Evolutionary conservation across 2,797 vertebrate genomes (phyloP).

Genomic region (Urocyon cinereoargenteus): DNA sequence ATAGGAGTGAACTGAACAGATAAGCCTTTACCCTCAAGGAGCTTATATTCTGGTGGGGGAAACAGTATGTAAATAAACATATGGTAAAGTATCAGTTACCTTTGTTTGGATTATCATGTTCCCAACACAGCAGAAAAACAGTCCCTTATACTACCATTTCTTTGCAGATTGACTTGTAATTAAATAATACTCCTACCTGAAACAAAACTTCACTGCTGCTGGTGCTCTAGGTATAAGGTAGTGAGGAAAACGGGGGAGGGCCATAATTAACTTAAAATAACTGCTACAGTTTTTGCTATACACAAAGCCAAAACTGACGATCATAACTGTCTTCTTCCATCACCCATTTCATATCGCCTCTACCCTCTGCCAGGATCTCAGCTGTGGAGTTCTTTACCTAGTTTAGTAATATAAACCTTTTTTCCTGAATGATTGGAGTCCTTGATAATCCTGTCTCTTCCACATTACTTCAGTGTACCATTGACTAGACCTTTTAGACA

Average conservation of each 20-base stretch:
- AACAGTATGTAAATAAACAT: not conserved
- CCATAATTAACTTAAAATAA: not conserved
- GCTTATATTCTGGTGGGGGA: not conserved
- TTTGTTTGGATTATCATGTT: not conserved
- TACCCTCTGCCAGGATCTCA: not conserved
- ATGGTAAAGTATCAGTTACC: not conserved
- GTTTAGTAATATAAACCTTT: not conserved
- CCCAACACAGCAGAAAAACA: not conserved
- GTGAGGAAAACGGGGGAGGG: not conserved
- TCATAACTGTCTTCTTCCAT: not conserved
- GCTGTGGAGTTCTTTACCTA: not conserved
- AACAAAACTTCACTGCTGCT: not conserved
- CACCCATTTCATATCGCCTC: not conserved
- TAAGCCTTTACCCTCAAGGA: not conserved
- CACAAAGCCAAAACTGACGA: not conserved
- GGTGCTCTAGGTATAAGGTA: not conserved
- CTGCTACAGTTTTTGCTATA: not conserved
- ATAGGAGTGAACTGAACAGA: not conserved
- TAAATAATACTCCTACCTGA: not conserved
- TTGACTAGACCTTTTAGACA: not conserved
- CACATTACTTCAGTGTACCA: not conserved
- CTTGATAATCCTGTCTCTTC: not conserved
- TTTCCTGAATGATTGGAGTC: not conserved
- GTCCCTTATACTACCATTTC: not conserved
- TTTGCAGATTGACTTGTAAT: not conserved